Evolutionary conservation across 2,888 invertebrate genomes (phyloP).

Genomic region (Ormyrus labotus): DNA sequence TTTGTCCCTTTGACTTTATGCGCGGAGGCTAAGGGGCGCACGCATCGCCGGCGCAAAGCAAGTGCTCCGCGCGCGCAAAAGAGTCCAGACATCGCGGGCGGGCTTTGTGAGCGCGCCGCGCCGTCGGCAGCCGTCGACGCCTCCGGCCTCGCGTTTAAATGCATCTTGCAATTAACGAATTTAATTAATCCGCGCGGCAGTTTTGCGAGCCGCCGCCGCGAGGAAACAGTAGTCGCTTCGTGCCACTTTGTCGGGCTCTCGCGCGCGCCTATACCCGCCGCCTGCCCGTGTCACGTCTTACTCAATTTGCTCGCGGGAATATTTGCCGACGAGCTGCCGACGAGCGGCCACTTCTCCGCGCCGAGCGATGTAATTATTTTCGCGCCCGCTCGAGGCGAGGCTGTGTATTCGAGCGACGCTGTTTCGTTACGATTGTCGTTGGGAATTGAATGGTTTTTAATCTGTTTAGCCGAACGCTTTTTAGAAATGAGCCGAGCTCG

Average conservation of each 20-base stretch:
- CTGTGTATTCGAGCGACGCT: not conserved
- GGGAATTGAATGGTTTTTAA: too few species aligned
- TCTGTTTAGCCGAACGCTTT: too few species aligned
- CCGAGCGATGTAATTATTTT: slow-evolving; percentile 33
- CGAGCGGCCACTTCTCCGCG: slow-evolving; percentile 5
- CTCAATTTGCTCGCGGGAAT: slow-evolving; percentile 39
- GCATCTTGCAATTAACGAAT: slow-evolving; percentile 74
- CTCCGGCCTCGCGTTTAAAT: slow-evolving; percentile 64
- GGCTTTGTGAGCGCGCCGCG: slow-evolving; percentile 17
- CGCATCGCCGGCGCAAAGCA: not conserved
- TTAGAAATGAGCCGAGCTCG: too few species aligned
- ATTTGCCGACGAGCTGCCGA: not conserved
- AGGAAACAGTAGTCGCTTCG: slow-evolving; percentile 7
- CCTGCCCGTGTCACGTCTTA: slow-evolving; percentile 26
- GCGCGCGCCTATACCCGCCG: not conserved
- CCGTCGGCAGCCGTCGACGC: slow-evolving; percentile 1
- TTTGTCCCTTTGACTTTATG: slow-evolving; percentile 24
- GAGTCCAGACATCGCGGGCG: not conserved
- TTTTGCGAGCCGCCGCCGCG: slow-evolving; percentile 55
- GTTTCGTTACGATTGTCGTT: not conserved
- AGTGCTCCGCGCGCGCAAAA: slow-evolving; percentile 24
- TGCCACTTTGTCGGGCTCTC: not conserved
- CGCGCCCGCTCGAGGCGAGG: not conserved
- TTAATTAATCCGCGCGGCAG: slow-evolving; percentile 71
- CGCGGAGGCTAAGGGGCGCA: not conserved